These are phyloP conservation scores for Drosophila arizonae DNA, from an alignment of 1,140 invertebrate species.

Conservation along the genomic window DNA sequence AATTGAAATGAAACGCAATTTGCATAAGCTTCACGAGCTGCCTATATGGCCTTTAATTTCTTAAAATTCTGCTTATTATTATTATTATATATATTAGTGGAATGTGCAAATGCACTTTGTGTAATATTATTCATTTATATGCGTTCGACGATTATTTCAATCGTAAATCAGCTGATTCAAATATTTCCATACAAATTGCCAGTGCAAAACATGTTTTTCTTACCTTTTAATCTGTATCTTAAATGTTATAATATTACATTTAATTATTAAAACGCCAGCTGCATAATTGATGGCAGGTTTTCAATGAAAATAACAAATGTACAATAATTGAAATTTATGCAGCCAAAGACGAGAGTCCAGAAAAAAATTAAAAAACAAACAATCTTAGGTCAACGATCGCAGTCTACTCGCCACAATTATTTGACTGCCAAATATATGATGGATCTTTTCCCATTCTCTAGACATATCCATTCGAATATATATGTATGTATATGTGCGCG, in stretches of 20 bases:
- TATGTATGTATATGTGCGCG: neutral
- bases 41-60: neutral
- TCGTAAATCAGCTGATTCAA: slow-evolving; percentile 27
- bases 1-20: slow-evolving; percentile 41
- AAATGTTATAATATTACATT: slow-evolving; percentile 22
- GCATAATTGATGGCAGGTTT: slow-evolving; percentile 11
- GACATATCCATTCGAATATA: neutral
- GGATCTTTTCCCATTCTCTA: neutral
- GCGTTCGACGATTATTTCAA: slow-evolving; percentile 22
- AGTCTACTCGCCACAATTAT: slow-evolving; percentile 4
- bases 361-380: neutral
- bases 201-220: slow-evolving; percentile 14
- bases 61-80: slow-evolving; percentile 15
- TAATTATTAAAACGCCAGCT: slow-evolving; percentile 24
- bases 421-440: slow-evolving; percentile 19
- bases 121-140: slow-evolving; percentile 36
- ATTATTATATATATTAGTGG: neutral
- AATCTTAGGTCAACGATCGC: slow-evolving; percentile 20
- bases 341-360: neutral
- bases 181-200: slow-evolving; percentile 41
- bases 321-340: slow-evolving; percentile 21
- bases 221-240: slow-evolving; percentile 21
- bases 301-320: slow-evolving; percentile 6
- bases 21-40: slow-evolving; percentile 23
- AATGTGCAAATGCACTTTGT: slow-evolving; percentile 19